Evolutionary conservation across 2,113 vertebrate species (phyloP).

Genomic region (Ginglymostoma cirratum): DNA sequence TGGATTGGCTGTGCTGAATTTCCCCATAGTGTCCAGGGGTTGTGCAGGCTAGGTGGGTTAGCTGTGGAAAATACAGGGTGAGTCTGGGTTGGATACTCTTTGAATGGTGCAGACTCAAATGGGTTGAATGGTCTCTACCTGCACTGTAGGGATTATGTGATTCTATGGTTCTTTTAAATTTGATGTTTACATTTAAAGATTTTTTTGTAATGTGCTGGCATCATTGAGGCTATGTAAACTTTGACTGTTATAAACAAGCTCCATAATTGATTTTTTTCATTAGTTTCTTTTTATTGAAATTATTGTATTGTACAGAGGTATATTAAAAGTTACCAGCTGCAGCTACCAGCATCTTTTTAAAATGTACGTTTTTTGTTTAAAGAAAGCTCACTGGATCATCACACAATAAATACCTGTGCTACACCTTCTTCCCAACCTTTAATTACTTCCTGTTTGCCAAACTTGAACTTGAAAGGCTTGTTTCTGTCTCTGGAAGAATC

Average conservation of each 20-base stretch:
- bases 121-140: no score
- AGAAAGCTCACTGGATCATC: neutral
- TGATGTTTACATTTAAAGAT: neutral
- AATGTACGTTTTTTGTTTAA: no score
- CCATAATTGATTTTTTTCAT: neutral
- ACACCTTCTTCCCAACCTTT: conserved; percentile 97
- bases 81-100: no score
- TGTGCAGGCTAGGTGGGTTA: no score
- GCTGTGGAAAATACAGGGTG: no score
- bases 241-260: neutral
- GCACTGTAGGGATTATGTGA: no score
- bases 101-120: no score
- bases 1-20: no score
- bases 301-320: neutral
- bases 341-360: no score
- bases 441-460: conserved; percentile 90
- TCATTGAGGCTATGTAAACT: neutral
- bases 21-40: no score
- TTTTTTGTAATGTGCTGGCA: neutral
- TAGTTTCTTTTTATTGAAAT: neutral
- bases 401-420: conserved; percentile 68
- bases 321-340: neutral
- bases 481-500: conserved; percentile 98
- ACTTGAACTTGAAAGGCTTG: conserved; percentile 96
- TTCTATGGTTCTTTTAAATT: neutral